phyloP scores from a whole-genome alignment of 64 coral and sea anemone genomes.

The Anthopleura sola region DNA sequence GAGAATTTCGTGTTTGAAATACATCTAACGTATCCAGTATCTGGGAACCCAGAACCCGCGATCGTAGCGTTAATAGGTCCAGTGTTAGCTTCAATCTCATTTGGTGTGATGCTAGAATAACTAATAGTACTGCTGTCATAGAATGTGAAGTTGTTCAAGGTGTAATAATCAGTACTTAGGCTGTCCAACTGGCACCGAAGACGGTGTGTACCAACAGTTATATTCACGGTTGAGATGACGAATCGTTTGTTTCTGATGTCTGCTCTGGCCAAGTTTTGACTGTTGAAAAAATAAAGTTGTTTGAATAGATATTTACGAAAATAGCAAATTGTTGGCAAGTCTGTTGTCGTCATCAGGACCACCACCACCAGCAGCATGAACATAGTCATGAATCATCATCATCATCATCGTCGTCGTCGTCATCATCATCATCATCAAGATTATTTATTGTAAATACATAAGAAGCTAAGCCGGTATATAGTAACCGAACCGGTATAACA shows the following conservation, averaged over 20 bases:
- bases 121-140: background rate
- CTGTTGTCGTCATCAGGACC: background rate
- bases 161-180: background rate
- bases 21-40: slow-evolving; percentile 46
- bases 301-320: no score
- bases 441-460: no score
- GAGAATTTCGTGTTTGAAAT: background rate
- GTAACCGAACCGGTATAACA: background rate
- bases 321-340: no score
- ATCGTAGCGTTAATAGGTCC: slow-evolving; percentile 30
- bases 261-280: background rate
- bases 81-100: slow-evolving; percentile 17
- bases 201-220: background rate
- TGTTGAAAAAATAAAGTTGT: background rate
- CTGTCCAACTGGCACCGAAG: slow-evolving; percentile 1
- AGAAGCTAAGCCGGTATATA: no score
- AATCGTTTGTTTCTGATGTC: background rate
- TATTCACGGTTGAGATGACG: background rate
- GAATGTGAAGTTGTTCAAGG: background rate
- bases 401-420: no score
- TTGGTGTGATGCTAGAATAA: slow-evolving; percentile 4
- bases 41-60: slow-evolving; percentile 68
- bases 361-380: background rate
- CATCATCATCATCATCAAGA: no score
- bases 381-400: no score